Conservation (phyloP, 2,113 vertebrate genomes). For the Meleagris gallopavo region DNA sequence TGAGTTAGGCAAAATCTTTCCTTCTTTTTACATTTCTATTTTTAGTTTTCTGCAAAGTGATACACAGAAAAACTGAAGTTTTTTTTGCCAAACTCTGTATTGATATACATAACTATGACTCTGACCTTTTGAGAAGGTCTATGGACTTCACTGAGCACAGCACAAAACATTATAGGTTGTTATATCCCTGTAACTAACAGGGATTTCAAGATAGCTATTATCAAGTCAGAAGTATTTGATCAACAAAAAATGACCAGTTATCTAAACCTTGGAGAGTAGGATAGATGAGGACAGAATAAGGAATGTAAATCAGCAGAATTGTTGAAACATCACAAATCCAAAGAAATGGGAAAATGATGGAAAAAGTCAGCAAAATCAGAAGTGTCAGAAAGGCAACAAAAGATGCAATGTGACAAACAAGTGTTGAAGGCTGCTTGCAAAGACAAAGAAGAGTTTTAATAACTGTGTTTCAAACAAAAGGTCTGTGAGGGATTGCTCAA, state of each 20-base stretch:
- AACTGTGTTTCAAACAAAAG: constrained; percentile 47
- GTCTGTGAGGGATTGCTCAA: constrained; percentile 19
- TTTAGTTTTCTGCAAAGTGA: not conserved
- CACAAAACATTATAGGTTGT: not conserved
- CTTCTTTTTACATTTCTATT: not conserved
- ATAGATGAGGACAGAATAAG: constrained; percentile 2
- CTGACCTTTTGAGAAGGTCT: not conserved
- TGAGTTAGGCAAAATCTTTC: not conserved
- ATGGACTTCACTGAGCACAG: not conserved
- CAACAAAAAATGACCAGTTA: not conserved
- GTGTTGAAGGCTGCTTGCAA: not conserved
- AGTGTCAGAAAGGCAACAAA: not conserved
- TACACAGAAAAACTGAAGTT: not conserved
- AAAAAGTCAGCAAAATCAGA: not conserved
- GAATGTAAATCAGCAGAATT: not conserved
- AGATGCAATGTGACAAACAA: not conserved
- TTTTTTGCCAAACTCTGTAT: not conserved
- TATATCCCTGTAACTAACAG: not conserved
- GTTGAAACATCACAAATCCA: not conserved
- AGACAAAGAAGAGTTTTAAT: constrained; percentile 4
- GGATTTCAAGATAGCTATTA: not conserved
- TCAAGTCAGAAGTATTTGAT: not conserved
- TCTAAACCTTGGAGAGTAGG: not conserved
- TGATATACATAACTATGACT: not conserved
- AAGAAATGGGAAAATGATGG: not conserved